Evolutionary conservation across 2,113 vertebrate species (phyloP).

Genomic region (Cepphus grylle): DNA sequence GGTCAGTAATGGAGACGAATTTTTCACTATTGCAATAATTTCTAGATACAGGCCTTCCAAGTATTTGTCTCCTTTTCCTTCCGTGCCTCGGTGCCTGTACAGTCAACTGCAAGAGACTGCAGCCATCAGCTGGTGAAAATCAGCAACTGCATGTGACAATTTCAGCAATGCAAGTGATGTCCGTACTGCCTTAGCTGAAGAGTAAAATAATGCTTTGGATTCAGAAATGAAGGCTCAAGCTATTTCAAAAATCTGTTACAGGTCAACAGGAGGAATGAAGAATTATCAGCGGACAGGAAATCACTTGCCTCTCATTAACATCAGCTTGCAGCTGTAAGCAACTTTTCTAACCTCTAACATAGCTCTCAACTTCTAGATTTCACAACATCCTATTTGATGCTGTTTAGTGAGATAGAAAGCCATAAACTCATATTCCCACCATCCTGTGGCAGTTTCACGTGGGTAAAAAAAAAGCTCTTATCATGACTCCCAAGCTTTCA

Average conservation of each 20-base stretch:
- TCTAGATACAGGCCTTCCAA: neutral
- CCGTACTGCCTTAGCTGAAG: neutral
- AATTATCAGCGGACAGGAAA: neutral
- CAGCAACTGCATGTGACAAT: neutral
- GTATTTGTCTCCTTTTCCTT: neutral
- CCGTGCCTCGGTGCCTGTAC: neutral
- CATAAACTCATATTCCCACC: neutral
- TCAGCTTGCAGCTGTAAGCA: neutral
- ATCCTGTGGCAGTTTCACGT: neutral
- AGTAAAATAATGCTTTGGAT: neutral
- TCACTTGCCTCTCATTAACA: neutral
- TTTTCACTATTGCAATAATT: neutral
- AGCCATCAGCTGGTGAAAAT: conserved; percentile 65
- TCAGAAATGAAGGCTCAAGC: neutral
- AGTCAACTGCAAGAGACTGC: neutral
- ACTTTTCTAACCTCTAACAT: neutral
- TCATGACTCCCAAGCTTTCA: neutral
- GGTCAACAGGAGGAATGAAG: neutral
- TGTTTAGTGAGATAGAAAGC: neutral
- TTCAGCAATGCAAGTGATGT: neutral
- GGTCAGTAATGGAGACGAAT: neutral
- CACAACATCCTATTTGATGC: neutral
- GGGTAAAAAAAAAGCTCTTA: neutral
- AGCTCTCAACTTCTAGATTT: neutral
- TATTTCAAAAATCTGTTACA: neutral